Conservation (phyloP, 2,888 invertebrate species). For the Linnaemya vulpina region DNA sequence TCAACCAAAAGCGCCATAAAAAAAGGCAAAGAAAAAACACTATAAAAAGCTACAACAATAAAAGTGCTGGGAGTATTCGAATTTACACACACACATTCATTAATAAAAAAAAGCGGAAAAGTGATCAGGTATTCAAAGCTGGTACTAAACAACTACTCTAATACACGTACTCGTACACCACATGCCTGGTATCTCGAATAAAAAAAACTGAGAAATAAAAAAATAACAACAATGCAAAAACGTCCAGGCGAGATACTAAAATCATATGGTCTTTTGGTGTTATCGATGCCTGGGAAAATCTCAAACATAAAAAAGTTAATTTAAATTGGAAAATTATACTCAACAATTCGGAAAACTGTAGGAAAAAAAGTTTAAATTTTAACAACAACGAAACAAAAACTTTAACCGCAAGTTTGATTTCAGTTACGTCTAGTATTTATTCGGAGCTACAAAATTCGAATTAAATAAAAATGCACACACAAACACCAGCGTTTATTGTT, state of each 20-base stretch:
- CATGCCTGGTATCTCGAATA: conserved; percentile 42
- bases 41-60: conserved; percentile 43
- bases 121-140: conserved; percentile 65
- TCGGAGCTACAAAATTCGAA: conserved; percentile 30
- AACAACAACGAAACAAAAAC: conserved; percentile 11
- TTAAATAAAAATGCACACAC: not conserved
- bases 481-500: conserved; percentile 8
- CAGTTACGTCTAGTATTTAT: not conserved
- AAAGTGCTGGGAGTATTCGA: not conserved
- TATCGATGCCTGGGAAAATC: conserved; percentile 80
- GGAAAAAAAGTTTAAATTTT: conserved; percentile 43
- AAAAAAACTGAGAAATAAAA: not conserved
- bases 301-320: conserved; percentile 74
- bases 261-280: conserved; percentile 59
- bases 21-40: conserved; percentile 10
- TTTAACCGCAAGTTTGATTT: conserved; percentile 22
- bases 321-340: conserved; percentile 82
- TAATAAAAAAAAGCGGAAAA: conserved; percentile 46
- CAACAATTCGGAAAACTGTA: conserved; percentile 78
- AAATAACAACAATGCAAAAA: conserved; percentile 31
- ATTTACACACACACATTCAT: not conserved
- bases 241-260: conserved; percentile 50
- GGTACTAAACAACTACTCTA: conserved; percentile 62
- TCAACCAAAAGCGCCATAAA: conserved; percentile 39
- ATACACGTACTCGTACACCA: conserved; percentile 60